Conservation (phyloP, 2,113 vertebrate species). For the Dromaius novaehollandiae region DNA sequence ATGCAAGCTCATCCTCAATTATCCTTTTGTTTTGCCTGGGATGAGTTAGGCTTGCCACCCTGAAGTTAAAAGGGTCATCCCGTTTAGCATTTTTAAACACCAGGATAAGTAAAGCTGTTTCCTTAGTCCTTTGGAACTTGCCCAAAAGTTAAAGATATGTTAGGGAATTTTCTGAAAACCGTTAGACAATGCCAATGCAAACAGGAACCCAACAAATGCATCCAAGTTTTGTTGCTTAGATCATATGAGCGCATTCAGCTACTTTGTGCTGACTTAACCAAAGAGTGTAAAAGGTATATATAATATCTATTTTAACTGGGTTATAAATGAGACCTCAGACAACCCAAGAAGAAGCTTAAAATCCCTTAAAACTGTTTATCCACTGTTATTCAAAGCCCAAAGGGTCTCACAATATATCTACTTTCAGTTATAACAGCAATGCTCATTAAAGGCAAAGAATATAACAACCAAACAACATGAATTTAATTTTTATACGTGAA, state of each 20-base stretch:
- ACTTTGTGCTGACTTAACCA: background rate
- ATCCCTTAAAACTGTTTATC: background rate
- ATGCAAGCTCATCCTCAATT: background rate
- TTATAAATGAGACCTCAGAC: background rate
- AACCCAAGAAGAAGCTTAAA: background rate
- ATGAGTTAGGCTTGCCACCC: background rate
- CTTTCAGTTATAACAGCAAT: background rate
- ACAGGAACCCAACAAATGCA: background rate
- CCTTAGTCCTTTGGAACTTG: background rate
- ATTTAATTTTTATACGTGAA: background rate
- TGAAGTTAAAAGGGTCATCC: conserved; percentile 4
- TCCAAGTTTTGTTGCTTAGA: background rate
- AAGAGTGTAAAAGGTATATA: background rate
- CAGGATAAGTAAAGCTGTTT: background rate
- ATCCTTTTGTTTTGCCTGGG: background rate
- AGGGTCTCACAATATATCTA: background rate
- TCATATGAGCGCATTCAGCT: background rate
- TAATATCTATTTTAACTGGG: background rate
- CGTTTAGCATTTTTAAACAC: background rate
- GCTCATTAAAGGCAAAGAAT: background rate
- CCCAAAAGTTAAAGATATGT: background rate
- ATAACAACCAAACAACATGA: background rate
- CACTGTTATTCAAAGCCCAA: background rate
- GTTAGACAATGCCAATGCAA: conserved; percentile 5
- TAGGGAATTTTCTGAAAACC: background rate